Base-by-base conservation (phyloP, 2,797 vertebrate species). In the Ptychobarbus kaznakovi region DNA sequence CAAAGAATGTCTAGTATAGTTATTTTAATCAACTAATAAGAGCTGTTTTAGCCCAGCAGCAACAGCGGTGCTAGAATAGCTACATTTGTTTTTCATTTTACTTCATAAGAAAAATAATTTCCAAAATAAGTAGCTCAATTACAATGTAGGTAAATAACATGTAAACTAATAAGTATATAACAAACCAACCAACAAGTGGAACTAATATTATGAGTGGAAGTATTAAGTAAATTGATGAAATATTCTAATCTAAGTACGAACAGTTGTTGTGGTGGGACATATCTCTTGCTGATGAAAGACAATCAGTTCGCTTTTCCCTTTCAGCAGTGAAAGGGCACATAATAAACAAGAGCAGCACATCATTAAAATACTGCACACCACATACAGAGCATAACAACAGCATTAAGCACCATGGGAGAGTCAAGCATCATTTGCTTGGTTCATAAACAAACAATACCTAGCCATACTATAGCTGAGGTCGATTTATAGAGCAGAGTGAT, bases 401-500 rank as follows among this genome's bases (percentile, higher is more conserved):
- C 32, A 8, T 12, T 3, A 79, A 44, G 12, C 35, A 15, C 63
- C 65, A 61, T 5, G 18, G 65, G 63, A 63, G 8, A 72, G 46
- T 79, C 25, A 32, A 72, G 32, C n/a, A 80, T 25, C 6, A 15
- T 40, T 25, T 63, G 51, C 63, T 79, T 85, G 66, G 66, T 75
- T 63, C 40, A 63, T 72, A 44, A 80, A 73, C 66, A 79, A 46
- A 69, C 66, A 61, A 77, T 44, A 84, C 32, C 38, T 15, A 69
- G 46, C 46, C 51, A 70, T 84, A 56, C n/a, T 56, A 12, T 68
- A 68, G 82, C 74, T 32, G 28, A 78, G 65, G 74, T 78, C 63
- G 18, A 84, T 44, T 84, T 84, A 78, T 68, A 70, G 32, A 78
- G 63, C 49, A 35, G 38, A 53, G 16, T 84, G 49, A 84, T 84